A percentile compares a stretch with the other conserved stretches of the same genome.
phyloP scores from a whole-genome alignment of 1,140 invertebrate genomes.

The Zaprionus lachaisei region DNA sequence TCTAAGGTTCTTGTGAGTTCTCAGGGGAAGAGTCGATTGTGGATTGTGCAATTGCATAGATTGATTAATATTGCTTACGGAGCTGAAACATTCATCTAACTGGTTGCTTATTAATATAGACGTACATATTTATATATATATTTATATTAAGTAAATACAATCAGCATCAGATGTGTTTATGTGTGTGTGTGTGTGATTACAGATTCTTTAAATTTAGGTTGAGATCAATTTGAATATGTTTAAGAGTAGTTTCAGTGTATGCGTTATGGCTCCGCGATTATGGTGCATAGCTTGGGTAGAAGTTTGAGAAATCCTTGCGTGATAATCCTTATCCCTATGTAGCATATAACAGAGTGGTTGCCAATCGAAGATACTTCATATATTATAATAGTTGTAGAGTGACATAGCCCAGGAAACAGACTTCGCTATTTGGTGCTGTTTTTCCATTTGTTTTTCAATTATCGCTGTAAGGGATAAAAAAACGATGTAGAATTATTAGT shows the following conservation, averaged over 20 bases:
- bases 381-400: not conserved
- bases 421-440: slow-evolving; percentile 27
- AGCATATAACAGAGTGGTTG: not conserved
- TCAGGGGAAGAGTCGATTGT: slow-evolving; percentile 7
- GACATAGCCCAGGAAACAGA: slow-evolving; percentile 10
- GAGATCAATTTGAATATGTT: slow-evolving; percentile 75
- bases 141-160: slow-evolving; percentile 6
- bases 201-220: slow-evolving; percentile 51
- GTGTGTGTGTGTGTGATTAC: slow-evolving; percentile 10
- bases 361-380: not conserved
- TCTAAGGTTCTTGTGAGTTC: slow-evolving; percentile 9
- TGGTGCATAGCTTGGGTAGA: not conserved
- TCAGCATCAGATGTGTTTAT: slow-evolving; percentile 1
- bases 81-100: slow-evolving; percentile 1
- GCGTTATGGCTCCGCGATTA: not conserved
- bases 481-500: slow-evolving; percentile 28
- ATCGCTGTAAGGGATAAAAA: slow-evolving; percentile 53
- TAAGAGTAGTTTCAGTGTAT: slow-evolving; percentile 9
- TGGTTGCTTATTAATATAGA: not conserved
- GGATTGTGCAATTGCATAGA: slow-evolving; percentile 3
- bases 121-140: not conserved
- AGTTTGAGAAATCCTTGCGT: not conserved
- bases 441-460: slow-evolving; percentile 44
- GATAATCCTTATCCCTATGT: slow-evolving; percentile 3
- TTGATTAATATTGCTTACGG: slow-evolving; percentile 1